Evolutionary conservation across 2,797 vertebrate species (phyloP).

Genomic region (Muscicapa striata): DNA sequence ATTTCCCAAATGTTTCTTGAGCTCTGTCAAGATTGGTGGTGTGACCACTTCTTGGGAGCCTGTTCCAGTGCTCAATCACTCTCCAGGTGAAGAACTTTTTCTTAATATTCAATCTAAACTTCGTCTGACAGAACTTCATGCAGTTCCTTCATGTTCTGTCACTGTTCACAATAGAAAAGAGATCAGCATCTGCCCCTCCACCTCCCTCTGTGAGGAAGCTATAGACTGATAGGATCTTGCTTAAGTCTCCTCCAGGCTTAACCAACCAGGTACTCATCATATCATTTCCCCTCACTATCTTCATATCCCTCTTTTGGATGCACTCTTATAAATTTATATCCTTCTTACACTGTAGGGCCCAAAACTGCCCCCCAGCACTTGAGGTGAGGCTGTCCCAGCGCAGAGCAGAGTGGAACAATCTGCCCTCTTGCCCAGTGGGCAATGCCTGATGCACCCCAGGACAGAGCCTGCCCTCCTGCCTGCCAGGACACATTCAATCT

Average conservation of each 20-base stretch:
- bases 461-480: neutral
- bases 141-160: neutral
- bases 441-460: neutral
- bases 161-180: accelerated
- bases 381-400: accelerated
- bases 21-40: neutral
- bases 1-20: neutral
- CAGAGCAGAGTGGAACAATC: neutral
- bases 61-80: neutral
- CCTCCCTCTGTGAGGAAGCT: neutral
- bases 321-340: neutral
- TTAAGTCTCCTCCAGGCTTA: neutral
- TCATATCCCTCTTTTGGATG: neutral
- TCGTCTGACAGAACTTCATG: neutral
- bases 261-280: neutral
- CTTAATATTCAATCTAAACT: neutral
- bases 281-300: neutral
- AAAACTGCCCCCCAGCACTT: neutral
- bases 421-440: accelerated
- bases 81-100: neutral
- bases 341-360: neutral
- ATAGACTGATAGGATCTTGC: neutral
- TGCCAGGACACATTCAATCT: neutral
- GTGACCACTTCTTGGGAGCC: neutral
- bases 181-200: neutral